Evolutionary conservation across 2,888 invertebrate genomes (phyloP).

Genomic region (Scaptomyza parva): DNA sequence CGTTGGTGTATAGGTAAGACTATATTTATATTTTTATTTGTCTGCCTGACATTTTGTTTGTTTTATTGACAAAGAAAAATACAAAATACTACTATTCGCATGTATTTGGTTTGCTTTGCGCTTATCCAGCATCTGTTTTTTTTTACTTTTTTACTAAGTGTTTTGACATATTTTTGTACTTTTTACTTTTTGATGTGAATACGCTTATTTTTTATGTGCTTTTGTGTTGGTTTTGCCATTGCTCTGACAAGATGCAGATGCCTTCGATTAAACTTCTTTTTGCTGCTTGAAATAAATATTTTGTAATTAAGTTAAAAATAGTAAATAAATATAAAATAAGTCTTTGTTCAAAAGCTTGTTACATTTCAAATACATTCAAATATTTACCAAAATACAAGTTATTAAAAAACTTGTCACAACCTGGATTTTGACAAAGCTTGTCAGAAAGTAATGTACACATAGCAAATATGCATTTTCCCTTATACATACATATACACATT

Average conservation of each 20-base stretch:
- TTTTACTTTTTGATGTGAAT: constrained; percentile 11
- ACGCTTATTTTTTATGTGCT: constrained; percentile 25
- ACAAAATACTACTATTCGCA: constrained; percentile 26
- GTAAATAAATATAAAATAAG: neutral
- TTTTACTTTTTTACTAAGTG: constrained; percentile 4
- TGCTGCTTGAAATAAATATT: constrained; percentile 10
- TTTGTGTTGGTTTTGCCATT: constrained; percentile 9
- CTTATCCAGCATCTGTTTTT: constrained; percentile 3
- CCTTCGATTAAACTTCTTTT: too few relatives aligned
- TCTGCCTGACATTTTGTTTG: constrained; percentile 49
- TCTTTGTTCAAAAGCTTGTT: neutral
- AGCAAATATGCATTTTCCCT: neutral
- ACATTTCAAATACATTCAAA: neutral
- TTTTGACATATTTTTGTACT: neutral
- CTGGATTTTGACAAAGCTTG: neutral
- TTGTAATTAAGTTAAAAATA: neutral
- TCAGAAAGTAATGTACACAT: neutral
- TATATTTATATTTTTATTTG: constrained; percentile 39
- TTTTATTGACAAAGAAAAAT: constrained; percentile 66
- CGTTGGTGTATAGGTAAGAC: constrained; percentile 26
- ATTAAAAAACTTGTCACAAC: neutral
- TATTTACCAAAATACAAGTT: neutral
- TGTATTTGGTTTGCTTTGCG: constrained; percentile 34
- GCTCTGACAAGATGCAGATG: constrained; percentile 32
- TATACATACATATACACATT: neutral